Evolutionary conservation across 2,888 invertebrate species (phyloP), one percentile per base, ranked within the genome.

Genomic region (Trichopria drosophilae): DNA sequence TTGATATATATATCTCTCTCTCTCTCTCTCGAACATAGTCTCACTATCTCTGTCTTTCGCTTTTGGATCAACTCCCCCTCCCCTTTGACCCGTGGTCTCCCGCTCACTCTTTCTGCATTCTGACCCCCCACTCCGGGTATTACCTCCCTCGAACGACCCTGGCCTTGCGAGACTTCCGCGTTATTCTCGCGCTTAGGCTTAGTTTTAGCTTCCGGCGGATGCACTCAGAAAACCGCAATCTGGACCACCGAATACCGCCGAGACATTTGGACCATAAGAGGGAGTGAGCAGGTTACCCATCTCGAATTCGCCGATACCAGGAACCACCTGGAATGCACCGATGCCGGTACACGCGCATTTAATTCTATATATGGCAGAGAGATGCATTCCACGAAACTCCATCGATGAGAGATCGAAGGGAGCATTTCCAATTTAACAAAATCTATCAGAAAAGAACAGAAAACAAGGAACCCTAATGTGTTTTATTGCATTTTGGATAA

Each of bases 161-260:
- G 76, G 77, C 77, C 77, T 76, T 76, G 73, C 71, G 63, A 68
- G 71, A 72, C 67, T 71, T 72, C 71, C 68, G 67, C 65, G 63
- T 70, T 67, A 68, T 73, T 72, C 70, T 71, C 67, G 65, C 67
- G 67, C 60, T 57, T 58, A 51, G 48, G 57, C 57, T 58, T 57
- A 49, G 24, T 23, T 16, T 34, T 22, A n/a, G 24, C 23, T 32
- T 31, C n/a, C 20, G 43, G 43, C 16, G 12, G 18, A n/a, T 6
- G 9, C 3, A 10, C 5, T 3, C 6, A 16, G 34, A 18, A 2
- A 10, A 13, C 34, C 16, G n/a, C 18, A 41, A 1, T 16, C 22
- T 23, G 20, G n/a, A 4, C 3, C 24, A 5, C 40, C 23, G 10
- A 23, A 12, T 6, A 23, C 9, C 12, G 19, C 13, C 23, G 4